Percentiles rank a stretch among this genome's conserved stretches.
Conservation (phyloP, 2,888 invertebrate species). For the Agrotis exclamationis region DNA sequence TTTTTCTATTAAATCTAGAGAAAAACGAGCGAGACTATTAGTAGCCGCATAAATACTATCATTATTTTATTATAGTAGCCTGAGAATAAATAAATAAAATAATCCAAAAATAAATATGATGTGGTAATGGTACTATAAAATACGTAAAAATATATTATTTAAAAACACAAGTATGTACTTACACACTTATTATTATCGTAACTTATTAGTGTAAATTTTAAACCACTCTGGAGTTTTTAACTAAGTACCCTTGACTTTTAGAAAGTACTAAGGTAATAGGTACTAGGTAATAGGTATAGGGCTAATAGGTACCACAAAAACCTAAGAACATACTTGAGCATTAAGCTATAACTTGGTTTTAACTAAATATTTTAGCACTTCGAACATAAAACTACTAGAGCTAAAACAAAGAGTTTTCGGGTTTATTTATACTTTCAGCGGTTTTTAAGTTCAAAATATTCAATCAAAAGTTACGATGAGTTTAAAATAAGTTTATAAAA, state of each 20-base stretch:
- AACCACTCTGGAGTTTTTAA: conserved; percentile 21
- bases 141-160: background rate
- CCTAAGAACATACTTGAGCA: conserved; percentile 7
- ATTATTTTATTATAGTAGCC: too few relatives aligned
- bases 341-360: conserved; percentile 19
- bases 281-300: too few relatives aligned
- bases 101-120: too few relatives aligned
- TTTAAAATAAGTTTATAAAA: background rate
- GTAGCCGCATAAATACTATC: too few relatives aligned
- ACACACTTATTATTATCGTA: too few relatives aligned
- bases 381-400: conserved; percentile 8
- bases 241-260: conserved; percentile 12
- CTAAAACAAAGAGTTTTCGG: background rate
- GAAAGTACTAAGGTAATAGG: too few relatives aligned
- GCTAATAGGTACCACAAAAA: conserved; percentile 26
- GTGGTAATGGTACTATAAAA: too few relatives aligned
- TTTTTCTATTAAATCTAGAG: background rate
- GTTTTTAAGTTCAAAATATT: background rate
- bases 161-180: background rate
- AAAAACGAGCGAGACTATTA: too few relatives aligned
- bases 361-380: conserved; percentile 27
- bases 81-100: too few relatives aligned
- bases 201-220: conserved; percentile 8
- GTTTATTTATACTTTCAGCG: background rate
- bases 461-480: background rate